Conservation (phyloP, 2,113 vertebrate genomes). For the Lonchura striata region DNA sequence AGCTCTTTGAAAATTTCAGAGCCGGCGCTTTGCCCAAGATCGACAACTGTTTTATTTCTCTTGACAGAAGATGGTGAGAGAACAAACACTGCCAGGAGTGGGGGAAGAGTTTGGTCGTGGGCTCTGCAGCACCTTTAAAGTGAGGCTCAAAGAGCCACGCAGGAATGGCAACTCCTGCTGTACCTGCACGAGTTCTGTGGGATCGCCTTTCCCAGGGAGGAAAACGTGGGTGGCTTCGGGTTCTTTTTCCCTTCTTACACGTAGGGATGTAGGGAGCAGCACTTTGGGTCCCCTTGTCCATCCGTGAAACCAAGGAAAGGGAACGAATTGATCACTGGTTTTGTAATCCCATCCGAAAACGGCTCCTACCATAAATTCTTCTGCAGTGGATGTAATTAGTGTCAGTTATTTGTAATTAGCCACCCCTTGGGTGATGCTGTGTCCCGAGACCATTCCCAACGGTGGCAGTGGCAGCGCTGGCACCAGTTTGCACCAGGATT, state of each 20-base stretch:
- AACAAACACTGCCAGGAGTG: background rate
- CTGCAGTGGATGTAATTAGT: accelerated
- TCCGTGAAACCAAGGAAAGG: background rate
- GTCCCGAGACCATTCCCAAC: accelerated
- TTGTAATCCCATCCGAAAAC: accelerated
- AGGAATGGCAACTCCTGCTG: background rate
- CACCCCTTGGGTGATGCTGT: accelerated
- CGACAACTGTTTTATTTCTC: slow-evolving; percentile 53
- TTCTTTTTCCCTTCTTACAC: accelerated
- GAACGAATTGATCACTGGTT: background rate
- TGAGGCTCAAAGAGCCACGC: background rate
- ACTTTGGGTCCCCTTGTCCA: background rate
- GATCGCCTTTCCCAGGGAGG: accelerated
- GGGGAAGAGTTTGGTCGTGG: background rate
- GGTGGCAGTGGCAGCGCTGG: background rate
- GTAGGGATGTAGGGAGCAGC: background rate
- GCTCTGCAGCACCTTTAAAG: background rate
- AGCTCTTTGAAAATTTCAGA: slow-evolving; percentile 35
- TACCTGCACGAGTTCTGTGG: accelerated
- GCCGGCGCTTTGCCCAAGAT: background rate
- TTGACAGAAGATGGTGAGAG: slow-evolving; percentile 17
- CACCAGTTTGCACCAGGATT: background rate
- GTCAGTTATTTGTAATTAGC: too few species aligned
- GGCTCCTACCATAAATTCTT: accelerated
- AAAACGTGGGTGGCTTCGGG: accelerated